Conservation (phyloP, 2,888 invertebrate species). For the Phengaris arion region DNA sequence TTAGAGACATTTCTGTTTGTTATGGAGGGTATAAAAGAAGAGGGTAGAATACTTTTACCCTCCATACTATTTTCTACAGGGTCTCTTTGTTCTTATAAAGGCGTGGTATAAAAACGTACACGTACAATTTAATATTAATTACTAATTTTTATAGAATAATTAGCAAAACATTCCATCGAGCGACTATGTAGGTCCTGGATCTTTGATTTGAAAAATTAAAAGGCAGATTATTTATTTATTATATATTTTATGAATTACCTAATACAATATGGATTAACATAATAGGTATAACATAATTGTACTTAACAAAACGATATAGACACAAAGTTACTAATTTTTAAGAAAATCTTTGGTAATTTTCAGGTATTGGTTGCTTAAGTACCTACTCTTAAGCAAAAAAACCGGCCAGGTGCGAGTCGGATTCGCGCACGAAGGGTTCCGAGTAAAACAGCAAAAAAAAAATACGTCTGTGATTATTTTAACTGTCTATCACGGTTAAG, state of each 20-base stretch:
- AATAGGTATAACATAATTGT: not conserved
- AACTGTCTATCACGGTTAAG: no score
- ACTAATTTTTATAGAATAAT: no score
- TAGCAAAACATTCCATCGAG: no score
- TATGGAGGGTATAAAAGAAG: no score
- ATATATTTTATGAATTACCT: not conserved
- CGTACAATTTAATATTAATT: no score
- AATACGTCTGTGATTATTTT: not conserved
- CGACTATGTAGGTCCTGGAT: no score
- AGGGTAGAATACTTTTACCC: no score
- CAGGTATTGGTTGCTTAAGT: not conserved
- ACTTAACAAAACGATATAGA: not conserved
- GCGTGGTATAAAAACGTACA: no score
- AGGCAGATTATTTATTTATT: not conserved
- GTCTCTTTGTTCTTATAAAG: no score
- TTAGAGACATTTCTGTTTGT: no score
- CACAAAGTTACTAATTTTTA: not conserved
- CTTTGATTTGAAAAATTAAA: not conserved
- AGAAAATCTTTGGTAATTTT: not conserved
- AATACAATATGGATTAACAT: not conserved
- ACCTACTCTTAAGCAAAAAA: not conserved
- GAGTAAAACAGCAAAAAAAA: not conserved
- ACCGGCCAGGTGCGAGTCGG: no score
- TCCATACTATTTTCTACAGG: no score
- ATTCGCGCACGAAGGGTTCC: not conserved